Percentiles rank a stretch among this genome's conserved stretches.
phyloP scores from a whole-genome alignment of 1,140 invertebrate genomes.

The Maconellicoccus hirsutus region DNA sequence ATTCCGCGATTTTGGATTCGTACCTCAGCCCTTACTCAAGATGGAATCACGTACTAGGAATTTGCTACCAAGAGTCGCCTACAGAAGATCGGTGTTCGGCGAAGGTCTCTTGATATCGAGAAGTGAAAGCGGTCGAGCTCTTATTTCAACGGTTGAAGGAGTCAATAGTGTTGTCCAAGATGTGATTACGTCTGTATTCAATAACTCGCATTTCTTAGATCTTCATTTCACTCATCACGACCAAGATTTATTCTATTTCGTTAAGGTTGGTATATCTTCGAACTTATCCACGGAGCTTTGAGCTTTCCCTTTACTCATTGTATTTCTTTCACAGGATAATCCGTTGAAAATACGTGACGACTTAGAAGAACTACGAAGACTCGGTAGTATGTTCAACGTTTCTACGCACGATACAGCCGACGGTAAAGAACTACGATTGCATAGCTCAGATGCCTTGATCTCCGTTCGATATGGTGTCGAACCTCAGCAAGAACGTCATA shows the following conservation, averaged over 20 bases:
- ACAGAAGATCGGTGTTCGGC: constrained; percentile 72
- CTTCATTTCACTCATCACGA: constrained; percentile 83
- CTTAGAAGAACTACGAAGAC: constrained; percentile 66
- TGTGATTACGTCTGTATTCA: constrained; percentile 85
- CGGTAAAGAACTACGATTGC: constrained; percentile 63
- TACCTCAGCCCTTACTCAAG: constrained; percentile 65
- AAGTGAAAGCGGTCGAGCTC: constrained; percentile 55
- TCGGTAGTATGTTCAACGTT: constrained; percentile 86
- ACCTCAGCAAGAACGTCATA: constrained; percentile 65
- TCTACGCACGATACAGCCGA: constrained; percentile 80
- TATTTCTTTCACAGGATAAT: constrained; percentile 45
- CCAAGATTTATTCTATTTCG: constrained; percentile 89
- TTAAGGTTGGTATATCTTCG: constrained; percentile 45
- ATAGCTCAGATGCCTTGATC: constrained; percentile 75
- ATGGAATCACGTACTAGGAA: constrained; percentile 70
- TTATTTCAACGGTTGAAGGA: constrained; percentile 73
- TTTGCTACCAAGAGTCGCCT: constrained; percentile 63
- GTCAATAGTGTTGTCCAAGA: constrained; percentile 79
- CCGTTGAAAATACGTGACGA: constrained; percentile 75
- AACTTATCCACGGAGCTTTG: too few relatives aligned
- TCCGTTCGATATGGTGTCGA: constrained; percentile 78
- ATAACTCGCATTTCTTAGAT: constrained; percentile 84
- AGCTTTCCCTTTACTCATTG: neutral
- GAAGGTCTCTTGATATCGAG: constrained; percentile 79
- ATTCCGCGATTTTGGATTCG: constrained; percentile 68